phyloP scores from a whole-genome alignment of 2,113 vertebrate species.

The Poeciliopsis prolifica region DNA sequence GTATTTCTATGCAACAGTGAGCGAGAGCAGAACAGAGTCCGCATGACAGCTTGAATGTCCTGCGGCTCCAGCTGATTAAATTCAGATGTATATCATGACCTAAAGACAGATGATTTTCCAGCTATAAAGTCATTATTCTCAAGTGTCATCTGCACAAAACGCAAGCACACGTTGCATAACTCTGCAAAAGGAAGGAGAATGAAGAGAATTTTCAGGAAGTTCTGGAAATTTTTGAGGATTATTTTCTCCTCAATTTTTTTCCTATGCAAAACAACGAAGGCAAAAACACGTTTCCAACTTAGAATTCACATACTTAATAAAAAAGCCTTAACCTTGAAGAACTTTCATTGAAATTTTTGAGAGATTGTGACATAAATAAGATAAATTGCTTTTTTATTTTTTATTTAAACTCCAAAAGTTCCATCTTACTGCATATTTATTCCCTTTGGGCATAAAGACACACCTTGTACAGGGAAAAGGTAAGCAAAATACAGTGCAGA shows the following conservation, averaged over 20 bases:
- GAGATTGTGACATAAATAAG: not conserved
- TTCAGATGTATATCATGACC: not conserved
- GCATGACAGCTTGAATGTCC: not conserved
- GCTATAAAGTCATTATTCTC: not conserved
- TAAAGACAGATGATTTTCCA: not conserved
- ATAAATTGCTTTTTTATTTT: not conserved
- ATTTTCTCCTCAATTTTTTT: not conserved
- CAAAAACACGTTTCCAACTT: not conserved
- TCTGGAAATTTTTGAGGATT: not conserved
- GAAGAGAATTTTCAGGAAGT: not conserved
- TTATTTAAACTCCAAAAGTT: not conserved
- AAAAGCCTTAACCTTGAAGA: not conserved
- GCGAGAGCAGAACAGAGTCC: not conserved
- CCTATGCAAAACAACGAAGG: not conserved
- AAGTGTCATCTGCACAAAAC: not conserved
- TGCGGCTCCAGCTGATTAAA: not conserved
- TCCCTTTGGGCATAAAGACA: not conserved
- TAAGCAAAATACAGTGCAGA: slow-evolving; percentile 13
- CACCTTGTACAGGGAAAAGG: not conserved
- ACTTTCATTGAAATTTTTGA: not conserved
- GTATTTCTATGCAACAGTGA: not conserved
- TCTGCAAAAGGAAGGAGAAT: not conserved
- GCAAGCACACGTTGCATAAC: not conserved
- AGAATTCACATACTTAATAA: no score
- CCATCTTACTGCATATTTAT: not conserved